Conservation (phyloP, 2,113 vertebrate genomes). For the Macrotis lagotis region DNA sequence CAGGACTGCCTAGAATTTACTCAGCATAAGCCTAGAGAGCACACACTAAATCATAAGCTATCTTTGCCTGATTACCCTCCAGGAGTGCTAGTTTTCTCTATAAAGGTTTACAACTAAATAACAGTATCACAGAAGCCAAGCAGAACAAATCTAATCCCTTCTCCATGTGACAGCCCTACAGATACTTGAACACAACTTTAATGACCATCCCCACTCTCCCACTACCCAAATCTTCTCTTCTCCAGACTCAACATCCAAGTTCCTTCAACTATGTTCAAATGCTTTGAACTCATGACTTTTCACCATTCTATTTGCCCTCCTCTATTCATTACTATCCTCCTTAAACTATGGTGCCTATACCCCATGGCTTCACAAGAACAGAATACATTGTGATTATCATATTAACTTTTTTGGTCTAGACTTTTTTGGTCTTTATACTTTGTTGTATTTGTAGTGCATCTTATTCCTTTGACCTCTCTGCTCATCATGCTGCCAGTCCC, state of each 20-base stretch:
- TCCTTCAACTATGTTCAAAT: background rate
- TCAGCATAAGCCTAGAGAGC: constrained; percentile 58
- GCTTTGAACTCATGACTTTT: background rate
- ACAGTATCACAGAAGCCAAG: background rate
- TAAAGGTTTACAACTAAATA: constrained; percentile 9
- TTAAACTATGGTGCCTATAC: background rate
- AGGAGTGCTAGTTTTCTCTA: constrained; percentile 48
- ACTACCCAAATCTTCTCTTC: background rate
- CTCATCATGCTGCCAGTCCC: background rate
- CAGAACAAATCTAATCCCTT: background rate
- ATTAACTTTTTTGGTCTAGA: background rate
- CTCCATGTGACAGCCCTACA: background rate
- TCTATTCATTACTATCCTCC: background rate
- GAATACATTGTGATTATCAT: background rate
- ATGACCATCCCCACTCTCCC: background rate
- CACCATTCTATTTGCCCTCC: background rate
- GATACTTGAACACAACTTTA: background rate
- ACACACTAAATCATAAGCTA: constrained; percentile 74
- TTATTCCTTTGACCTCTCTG: background rate
- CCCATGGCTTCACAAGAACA: background rate
- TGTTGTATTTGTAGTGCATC: background rate
- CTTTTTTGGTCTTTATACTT: background rate
- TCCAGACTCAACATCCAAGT: background rate
- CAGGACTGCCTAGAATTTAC: constrained; percentile 60
- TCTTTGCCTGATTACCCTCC: constrained; percentile 72